A percentile compares a stretch with the other conserved stretches of the same genome.
These are phyloP conservation scores for Irena cyanogastra DNA, from an alignment of 2,113 vertebrate species.

Conservation along the genomic window DNA sequence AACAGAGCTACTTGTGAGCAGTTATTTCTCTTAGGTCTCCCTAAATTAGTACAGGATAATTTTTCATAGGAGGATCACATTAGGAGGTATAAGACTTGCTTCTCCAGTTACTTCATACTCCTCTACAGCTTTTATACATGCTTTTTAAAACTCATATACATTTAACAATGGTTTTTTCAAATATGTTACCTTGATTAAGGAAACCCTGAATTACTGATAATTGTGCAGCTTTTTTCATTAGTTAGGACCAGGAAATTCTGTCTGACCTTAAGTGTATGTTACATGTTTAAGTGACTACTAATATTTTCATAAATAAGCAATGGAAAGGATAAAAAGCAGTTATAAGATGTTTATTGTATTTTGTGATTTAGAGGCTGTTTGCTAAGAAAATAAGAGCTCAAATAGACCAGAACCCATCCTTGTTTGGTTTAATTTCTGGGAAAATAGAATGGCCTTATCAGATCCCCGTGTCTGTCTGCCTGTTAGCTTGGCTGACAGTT, in stretches of 20 bases:
- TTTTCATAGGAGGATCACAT: neutral
- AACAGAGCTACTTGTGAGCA: fast-evolving
- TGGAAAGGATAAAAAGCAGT: neutral
- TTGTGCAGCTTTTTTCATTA: neutral
- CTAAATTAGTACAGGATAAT: neutral
- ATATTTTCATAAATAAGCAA: neutral
- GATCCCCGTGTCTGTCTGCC: constrained; percentile 24
- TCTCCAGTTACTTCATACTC: neutral
- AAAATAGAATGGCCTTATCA: constrained; percentile 63
- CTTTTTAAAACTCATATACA: neutral
- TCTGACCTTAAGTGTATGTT: neutral
- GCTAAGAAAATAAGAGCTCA: constrained; percentile 54
- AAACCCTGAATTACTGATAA: neutral
- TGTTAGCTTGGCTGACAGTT: constrained; percentile 39
- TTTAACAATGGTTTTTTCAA: neutral
- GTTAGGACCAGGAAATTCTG: neutral
- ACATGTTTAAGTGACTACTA: neutral
- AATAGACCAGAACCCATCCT: constrained; percentile 12
- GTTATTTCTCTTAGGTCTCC: neutral
- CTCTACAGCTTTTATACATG: neutral
- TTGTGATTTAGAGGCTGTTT: constrained; percentile 51
- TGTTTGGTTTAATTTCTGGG: constrained; percentile 67
- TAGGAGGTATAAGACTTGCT: neutral
- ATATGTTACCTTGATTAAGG: neutral
- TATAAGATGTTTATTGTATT: neutral